These are phyloP conservation scores for Netelia virgata DNA, from an alignment of 2,888 invertebrate genomes.

Conservation along the genomic window DNA sequence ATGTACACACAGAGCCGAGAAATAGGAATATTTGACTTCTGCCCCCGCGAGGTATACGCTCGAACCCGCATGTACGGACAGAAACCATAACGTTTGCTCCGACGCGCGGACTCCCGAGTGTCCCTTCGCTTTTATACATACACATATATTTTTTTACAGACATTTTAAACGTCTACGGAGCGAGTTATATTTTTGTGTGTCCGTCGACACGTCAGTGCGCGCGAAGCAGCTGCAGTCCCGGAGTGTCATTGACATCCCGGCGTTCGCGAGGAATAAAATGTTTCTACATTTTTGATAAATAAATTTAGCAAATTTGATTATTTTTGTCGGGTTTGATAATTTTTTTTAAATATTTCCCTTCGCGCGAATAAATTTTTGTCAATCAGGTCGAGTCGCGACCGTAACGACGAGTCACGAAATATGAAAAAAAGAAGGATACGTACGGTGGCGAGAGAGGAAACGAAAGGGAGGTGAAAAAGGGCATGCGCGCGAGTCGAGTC, in stretches of 20 bases:
- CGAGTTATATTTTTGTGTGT: background rate
- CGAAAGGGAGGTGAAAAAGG: background rate
- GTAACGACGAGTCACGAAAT: conserved; percentile 14
- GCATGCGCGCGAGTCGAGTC: conserved; percentile 22
- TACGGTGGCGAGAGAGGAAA: background rate
- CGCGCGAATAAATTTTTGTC: background rate
- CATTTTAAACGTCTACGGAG: conserved; percentile 6
- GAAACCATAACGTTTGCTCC: conserved; percentile 46
- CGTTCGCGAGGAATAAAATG: background rate
- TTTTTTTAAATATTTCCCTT: background rate
- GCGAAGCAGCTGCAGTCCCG: conserved; percentile 65
- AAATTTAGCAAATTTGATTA: too few relatives aligned
- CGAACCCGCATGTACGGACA: conserved; percentile 49
- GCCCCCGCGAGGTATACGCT: conserved; percentile 76
- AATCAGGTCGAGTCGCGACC: background rate
- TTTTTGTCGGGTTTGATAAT: background rate
- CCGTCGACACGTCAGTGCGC: conserved; percentile 37
- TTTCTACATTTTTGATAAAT: too few relatives aligned
- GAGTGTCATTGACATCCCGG: conserved; percentile 71
- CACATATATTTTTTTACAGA: conserved; percentile 2
- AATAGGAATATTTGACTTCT: conserved; percentile 82
- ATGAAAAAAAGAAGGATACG: background rate
- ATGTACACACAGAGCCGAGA: conserved; percentile 55
- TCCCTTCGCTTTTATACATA: conserved; percentile 12
- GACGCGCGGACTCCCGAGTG: conserved; percentile 28